These are phyloP conservation scores for Trogon melanurus DNA, from an alignment of 2,113 vertebrate species.

Conservation along the genomic window DNA sequence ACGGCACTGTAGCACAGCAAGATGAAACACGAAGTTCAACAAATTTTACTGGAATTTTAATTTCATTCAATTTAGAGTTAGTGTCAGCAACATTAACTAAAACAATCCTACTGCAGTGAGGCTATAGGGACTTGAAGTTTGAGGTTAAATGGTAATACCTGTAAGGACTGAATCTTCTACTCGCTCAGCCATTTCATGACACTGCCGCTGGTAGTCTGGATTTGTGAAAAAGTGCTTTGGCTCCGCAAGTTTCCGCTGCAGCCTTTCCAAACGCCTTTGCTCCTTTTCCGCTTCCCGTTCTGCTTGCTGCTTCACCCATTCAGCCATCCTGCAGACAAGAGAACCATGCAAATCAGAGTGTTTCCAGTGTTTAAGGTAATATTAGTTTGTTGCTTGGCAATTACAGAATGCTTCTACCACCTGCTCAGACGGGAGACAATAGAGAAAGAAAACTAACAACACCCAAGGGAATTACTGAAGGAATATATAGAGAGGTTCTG, in stretches of 20 bases:
- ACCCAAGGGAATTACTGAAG: not conserved
- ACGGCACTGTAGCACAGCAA: not conserved
- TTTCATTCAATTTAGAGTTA: not conserved
- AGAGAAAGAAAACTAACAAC: not conserved
- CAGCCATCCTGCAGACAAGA: slow-evolving; percentile 85
- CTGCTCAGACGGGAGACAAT: not conserved
- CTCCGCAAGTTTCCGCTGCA: slow-evolving; percentile 88
- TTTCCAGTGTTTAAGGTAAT: accelerated
- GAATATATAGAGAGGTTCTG: not conserved
- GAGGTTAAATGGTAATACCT: slow-evolving; percentile 67
- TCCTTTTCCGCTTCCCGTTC: slow-evolving; percentile 93
- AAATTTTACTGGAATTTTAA: not conserved
- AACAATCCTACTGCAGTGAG: not conserved
- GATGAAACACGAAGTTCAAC: not conserved
- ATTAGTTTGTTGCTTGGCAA: not conserved
- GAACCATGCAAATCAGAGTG: accelerated
- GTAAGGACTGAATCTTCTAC: slow-evolving; percentile 94
- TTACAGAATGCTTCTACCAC: not conserved
- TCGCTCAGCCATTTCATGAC: slow-evolving; percentile 89
- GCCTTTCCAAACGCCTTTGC: slow-evolving; percentile 87
- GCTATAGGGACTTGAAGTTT: not conserved
- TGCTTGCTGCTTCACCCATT: slow-evolving; percentile 94
- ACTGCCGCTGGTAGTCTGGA: slow-evolving; percentile 87
- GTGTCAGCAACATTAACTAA: not conserved
- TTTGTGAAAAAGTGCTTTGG: slow-evolving; percentile 87